Conservation (phyloP, 1,140 invertebrate genomes). For the Aphis craccivora region DNA sequence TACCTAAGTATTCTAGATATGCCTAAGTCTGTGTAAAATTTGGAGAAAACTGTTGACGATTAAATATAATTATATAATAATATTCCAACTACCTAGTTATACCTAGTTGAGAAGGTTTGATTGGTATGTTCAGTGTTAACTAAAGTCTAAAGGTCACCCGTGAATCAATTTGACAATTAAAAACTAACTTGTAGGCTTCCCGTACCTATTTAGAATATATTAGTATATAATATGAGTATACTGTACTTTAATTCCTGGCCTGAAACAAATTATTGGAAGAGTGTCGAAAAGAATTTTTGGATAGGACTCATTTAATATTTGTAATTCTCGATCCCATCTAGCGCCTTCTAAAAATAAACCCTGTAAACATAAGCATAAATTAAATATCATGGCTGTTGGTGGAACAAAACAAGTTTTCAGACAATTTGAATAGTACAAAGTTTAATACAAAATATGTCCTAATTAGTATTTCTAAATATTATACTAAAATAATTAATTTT, state of each 20-base stretch:
- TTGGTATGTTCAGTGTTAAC: no score
- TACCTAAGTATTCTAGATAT: no score
- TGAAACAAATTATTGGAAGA: constrained; percentile 80
- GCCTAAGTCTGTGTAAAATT: no score
- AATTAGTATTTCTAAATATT: background rate
- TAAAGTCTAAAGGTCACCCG: background rate
- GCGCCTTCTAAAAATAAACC: constrained; percentile 89
- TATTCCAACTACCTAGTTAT: no score
- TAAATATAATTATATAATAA: no score
- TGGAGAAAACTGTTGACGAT: no score
- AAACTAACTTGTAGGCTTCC: background rate
- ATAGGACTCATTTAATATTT: constrained; percentile 74
- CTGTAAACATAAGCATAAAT: constrained; percentile 65
- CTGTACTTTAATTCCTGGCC: constrained; percentile 70
- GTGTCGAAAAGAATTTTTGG: constrained; percentile 80
- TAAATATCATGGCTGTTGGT: background rate
- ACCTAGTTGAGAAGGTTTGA: no score
- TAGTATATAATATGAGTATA: background rate
- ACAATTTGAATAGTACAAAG: background rate
- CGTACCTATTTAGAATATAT: background rate
- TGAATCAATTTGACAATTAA: no score
- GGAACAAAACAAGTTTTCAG: background rate
- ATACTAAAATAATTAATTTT: background rate
- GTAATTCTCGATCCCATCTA: constrained; percentile 77
- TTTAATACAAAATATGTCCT: background rate